These are phyloP conservation scores for Chromoteleia sp. DNA, from an alignment of 2,888 invertebrate genomes.

Conservation along the genomic window DNA sequence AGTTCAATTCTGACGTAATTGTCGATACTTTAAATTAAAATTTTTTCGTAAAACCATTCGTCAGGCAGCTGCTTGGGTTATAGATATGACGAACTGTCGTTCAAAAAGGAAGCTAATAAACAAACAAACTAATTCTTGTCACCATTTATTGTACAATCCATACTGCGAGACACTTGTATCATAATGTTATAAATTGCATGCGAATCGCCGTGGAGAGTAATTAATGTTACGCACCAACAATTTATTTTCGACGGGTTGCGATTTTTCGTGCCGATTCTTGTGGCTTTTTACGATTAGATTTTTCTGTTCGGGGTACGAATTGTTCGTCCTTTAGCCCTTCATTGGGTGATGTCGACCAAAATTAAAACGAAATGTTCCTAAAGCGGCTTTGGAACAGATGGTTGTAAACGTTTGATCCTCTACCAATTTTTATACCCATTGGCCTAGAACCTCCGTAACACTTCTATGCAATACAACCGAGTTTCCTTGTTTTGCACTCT, in stretches of 20 bases:
- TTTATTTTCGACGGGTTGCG: constrained; percentile 35
- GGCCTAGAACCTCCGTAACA: background rate
- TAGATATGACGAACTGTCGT: constrained; percentile 25
- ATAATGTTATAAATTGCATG: constrained; percentile 63
- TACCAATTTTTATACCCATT: background rate
- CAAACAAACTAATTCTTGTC: constrained; percentile 29
- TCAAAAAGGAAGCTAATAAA: constrained; percentile 15
- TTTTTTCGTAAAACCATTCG: constrained; percentile 1
- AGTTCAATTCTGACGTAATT: constrained; percentile 58
- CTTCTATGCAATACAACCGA: background rate
- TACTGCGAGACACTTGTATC: constrained; percentile 58
- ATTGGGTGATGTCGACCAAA: constrained; percentile 24
- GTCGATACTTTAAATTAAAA: too few species aligned
- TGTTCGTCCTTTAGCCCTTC: constrained; percentile 35
- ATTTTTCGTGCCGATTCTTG: constrained; percentile 63
- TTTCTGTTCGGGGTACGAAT: background rate
- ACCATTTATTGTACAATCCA: constrained; percentile 58
- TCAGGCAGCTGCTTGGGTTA: constrained; percentile 44
- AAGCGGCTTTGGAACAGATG: background rate
- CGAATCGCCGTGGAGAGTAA: constrained; percentile 31
- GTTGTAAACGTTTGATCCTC: background rate
- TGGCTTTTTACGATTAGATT: background rate
- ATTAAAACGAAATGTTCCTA: constrained; percentile 26
- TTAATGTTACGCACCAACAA: constrained; percentile 43
- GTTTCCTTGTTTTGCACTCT: too few species aligned